Conservation (phyloP, 2,113 vertebrate genomes). For the Engystomops pustulosus region DNA sequence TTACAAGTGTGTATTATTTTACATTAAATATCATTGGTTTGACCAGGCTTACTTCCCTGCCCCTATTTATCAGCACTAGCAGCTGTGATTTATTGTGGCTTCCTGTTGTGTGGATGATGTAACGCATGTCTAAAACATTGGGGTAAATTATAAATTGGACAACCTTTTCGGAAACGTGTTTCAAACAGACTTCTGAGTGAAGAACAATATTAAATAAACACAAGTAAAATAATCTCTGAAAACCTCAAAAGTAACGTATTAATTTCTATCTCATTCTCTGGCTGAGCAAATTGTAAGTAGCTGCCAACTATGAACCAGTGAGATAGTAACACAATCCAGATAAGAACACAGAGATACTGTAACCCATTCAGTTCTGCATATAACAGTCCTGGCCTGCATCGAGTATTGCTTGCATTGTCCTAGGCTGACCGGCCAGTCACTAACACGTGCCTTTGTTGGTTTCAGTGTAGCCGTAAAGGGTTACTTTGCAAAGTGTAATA, state of each 20-base stretch:
- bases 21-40: background rate
- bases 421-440: background rate
- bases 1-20: too few species aligned
- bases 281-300: constrained; percentile 20
- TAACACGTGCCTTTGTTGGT: too few species aligned
- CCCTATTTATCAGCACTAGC: background rate
- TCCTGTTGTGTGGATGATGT: background rate
- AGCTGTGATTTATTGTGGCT: background rate
- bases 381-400: background rate
- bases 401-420: background rate
- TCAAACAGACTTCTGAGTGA: constrained; percentile 42
- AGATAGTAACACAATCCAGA: constrained; percentile 54
- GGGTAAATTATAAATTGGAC: constrained; percentile 20
- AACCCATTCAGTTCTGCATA: constrained; percentile 32
- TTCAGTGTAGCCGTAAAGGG: constrained; percentile 60
- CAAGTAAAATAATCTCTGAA: constrained; percentile 35
- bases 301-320: constrained; percentile 48
- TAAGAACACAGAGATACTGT: constrained; percentile 17
- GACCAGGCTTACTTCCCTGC: background rate
- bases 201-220: constrained; percentile 51
- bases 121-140: background rate
- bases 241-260: constrained; percentile 43
- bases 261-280: constrained; percentile 36
- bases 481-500: constrained; percentile 73
- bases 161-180: constrained; percentile 34